Conservation (phyloP, 2,113 vertebrate genomes). For the Neopipo cinnamomea region DNA sequence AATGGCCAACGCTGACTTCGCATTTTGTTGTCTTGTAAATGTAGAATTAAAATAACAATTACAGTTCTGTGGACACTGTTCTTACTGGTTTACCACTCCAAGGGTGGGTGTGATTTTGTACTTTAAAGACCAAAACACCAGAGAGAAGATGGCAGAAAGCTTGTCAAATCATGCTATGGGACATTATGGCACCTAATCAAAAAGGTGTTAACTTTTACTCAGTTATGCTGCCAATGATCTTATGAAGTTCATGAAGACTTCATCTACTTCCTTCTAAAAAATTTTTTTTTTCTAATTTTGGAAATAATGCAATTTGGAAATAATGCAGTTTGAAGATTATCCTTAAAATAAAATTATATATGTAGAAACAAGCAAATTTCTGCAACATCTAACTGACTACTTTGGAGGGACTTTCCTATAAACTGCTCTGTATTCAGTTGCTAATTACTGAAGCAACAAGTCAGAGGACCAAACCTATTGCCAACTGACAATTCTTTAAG, state of each 20-base stretch:
- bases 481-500: background rate
- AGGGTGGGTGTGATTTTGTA: background rate
- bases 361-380: background rate
- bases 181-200: background rate
- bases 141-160: background rate
- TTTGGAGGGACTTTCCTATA: background rate
- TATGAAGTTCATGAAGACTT: background rate
- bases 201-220: background rate
- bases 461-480: background rate
- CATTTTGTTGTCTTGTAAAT: conserved; percentile 75
- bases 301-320: background rate
- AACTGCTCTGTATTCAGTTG: background rate
- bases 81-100: background rate
- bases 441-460: background rate
- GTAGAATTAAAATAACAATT: conserved; percentile 67
- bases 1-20: conserved; percentile 15
- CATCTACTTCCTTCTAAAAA: background rate
- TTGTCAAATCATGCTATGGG: background rate
- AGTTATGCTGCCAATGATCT: background rate
- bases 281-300: background rate
- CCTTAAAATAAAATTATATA: background rate
- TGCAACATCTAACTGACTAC: background rate
- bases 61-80: conserved; percentile 16
- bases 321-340: background rate
- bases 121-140: background rate